Conservation (phyloP, 1,140 invertebrate genomes). For the Pseudomyrmex pallidus region DNA sequence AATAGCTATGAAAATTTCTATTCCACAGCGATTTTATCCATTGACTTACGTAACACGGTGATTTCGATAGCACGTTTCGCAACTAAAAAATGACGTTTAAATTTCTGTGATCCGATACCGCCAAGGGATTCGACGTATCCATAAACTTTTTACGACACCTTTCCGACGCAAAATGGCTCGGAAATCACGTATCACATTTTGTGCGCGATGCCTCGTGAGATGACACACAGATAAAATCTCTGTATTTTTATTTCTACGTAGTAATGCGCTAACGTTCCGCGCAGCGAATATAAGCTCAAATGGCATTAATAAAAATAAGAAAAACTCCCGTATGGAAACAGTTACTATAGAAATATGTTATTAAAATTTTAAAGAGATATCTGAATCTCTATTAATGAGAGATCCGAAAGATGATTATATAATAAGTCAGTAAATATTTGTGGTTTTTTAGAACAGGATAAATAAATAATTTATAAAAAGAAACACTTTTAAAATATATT, state of each 20-base stretch:
- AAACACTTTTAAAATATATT: not conserved
- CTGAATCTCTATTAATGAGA: too few species aligned
- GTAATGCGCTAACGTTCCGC: not conserved
- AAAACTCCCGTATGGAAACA: not conserved
- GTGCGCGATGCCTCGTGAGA: conserved; percentile 25
- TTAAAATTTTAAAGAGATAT: not conserved
- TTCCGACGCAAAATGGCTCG: conserved; percentile 20
- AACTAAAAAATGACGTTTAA: conserved; percentile 45
- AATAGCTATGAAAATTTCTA: conserved; percentile 9
- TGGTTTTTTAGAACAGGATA: not conserved
- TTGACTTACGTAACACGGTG: not conserved
- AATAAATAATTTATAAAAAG: not conserved
- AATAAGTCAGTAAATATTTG: not conserved
- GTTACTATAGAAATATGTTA: not conserved
- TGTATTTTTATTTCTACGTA: conserved; percentile 17
- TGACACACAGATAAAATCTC: conserved; percentile 33
- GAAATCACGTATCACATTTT: conserved; percentile 51
- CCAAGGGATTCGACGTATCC: conserved; percentile 10
- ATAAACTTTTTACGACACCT: conserved; percentile 45
- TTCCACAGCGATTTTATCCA: not conserved
- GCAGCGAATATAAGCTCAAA: conserved; percentile 3
- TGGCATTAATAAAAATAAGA: not conserved
- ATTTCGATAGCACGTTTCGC: conserved; percentile 23
- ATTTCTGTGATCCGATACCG: conserved; percentile 28
- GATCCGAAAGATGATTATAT: not conserved